These are phyloP conservation scores for Solenopsis invicta DNA, from an alignment of 1,140 invertebrate genomes.

Conservation along the genomic window DNA sequence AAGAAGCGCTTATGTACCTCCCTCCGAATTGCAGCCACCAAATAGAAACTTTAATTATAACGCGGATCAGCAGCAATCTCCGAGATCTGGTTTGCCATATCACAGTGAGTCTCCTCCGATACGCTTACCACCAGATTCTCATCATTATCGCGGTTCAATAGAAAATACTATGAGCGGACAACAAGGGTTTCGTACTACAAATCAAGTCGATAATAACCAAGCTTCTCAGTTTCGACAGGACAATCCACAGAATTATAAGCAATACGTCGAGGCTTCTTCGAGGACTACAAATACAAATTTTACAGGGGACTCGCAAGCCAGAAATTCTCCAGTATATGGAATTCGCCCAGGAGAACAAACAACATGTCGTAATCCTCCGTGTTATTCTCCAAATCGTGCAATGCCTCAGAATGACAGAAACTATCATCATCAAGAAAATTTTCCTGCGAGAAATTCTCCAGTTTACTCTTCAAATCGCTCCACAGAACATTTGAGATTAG, in stretches of 20 bases:
- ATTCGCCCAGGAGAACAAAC: conserved; percentile 71
- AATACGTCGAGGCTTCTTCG: conserved; percentile 76
- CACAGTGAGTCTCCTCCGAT: conserved; percentile 80
- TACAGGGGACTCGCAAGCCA: conserved; percentile 75
- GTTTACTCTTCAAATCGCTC: conserved; percentile 80
- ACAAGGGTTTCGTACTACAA: conserved; percentile 70
- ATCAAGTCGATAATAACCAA: conserved; percentile 82
- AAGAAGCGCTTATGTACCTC: conserved; percentile 85
- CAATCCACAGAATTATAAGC: conserved; percentile 79
- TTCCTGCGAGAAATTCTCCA: conserved; percentile 75
- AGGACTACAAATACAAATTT: conserved; percentile 75
- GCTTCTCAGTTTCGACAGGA: conserved; percentile 82
- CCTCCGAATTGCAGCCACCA: conserved; percentile 83
- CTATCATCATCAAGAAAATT: conserved; percentile 79
- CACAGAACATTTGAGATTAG: conserved; percentile 74
- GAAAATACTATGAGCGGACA: conserved; percentile 70
- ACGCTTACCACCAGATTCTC: conserved; percentile 77
- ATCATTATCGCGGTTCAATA: conserved; percentile 80
- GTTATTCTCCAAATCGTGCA: conserved; percentile 80
- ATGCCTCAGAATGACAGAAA: conserved; percentile 78
- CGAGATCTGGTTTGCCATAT: conserved; percentile 78
- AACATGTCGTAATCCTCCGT: conserved; percentile 75
- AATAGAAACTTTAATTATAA: conserved; percentile 77
- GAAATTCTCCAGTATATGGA: conserved; percentile 80
- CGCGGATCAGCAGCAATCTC: conserved; percentile 77